A percentile compares a stretch with the other conserved stretches of the same genome.
Evolutionary conservation across 23 tunicate genomes (phyloP).

Genomic region (Styela clava): DNA sequence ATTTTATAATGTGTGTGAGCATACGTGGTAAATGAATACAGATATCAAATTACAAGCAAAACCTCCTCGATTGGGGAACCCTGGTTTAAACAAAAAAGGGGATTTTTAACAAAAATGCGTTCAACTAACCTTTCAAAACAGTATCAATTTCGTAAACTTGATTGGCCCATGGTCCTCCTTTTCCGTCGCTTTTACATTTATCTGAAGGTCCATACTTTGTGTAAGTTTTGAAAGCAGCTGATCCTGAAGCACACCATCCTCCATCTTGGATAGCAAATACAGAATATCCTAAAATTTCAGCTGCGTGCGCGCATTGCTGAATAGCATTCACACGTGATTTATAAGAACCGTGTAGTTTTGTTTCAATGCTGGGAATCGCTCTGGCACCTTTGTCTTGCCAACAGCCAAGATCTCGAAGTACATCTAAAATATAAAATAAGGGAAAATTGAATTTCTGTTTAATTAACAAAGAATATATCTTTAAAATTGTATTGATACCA

Average conservation of each 20-base stretch:
- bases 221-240: constrained; percentile 17
- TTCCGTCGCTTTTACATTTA: not conserved
- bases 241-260: not conserved
- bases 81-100: too few relatives aligned
- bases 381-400: not conserved
- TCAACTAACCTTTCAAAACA: not conserved
- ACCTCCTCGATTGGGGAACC: too few relatives aligned
- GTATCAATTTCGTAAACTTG: not conserved
- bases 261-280: not conserved
- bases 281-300: not conserved
- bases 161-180: not conserved
- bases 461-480: too few relatives aligned
- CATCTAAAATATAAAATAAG: not conserved
- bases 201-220: not conserved
- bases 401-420: not conserved
- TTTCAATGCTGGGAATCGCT: not conserved
- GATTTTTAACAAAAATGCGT: too few relatives aligned
- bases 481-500: not conserved
- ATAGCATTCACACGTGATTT: not conserved
- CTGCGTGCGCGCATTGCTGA: not conserved
- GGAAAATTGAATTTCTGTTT: too few relatives aligned
- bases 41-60: too few relatives aligned
- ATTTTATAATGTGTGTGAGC: too few relatives aligned
- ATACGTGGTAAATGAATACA: too few relatives aligned
- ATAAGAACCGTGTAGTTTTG: not conserved